Conservation (phyloP, 2,888 invertebrate genomes). For the Ligdia adustata region DNA sequence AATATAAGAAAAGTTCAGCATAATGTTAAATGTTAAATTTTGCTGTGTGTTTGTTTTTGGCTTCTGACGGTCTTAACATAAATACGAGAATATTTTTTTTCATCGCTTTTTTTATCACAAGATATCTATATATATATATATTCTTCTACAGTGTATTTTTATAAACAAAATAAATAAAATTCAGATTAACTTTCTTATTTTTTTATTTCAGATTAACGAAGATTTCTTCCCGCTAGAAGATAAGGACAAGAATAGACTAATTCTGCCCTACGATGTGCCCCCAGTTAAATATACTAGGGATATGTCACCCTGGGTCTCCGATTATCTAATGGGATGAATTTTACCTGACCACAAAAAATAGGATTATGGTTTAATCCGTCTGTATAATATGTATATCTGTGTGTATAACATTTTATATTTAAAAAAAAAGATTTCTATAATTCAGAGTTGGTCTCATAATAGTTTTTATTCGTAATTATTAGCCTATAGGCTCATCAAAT, state of each 20-base stretch:
- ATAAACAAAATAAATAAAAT: too few relatives aligned
- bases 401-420: too few relatives aligned
- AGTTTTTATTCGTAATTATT: too few relatives aligned
- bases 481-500: too few relatives aligned
- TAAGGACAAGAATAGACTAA: slow-evolving; percentile 66
- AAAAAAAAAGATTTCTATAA: too few relatives aligned
- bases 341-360: background rate
- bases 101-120: background rate
- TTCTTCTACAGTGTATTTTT: too few relatives aligned
- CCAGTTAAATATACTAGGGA: slow-evolving; percentile 86
- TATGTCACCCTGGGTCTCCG: slow-evolving; percentile 89
- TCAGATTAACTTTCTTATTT: background rate
- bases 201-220: slow-evolving; percentile 79
- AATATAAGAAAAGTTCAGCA: too few relatives aligned
- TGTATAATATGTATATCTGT: background rate
- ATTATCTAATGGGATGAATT: slow-evolving; percentile 66
- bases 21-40: too few relatives aligned
- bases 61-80: too few relatives aligned
- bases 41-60: too few relatives aligned
- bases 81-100: too few relatives aligned
- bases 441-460: too few relatives aligned
- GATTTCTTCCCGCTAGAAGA: slow-evolving; percentile 83
- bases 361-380: background rate
- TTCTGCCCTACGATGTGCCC: slow-evolving; percentile 93
- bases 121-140: background rate